A percentile compares a stretch with the other conserved stretches of the same genome.
phyloP scores from a whole-genome alignment of 1,140 invertebrate genomes.

The Sitobion miscanthi region DNA sequence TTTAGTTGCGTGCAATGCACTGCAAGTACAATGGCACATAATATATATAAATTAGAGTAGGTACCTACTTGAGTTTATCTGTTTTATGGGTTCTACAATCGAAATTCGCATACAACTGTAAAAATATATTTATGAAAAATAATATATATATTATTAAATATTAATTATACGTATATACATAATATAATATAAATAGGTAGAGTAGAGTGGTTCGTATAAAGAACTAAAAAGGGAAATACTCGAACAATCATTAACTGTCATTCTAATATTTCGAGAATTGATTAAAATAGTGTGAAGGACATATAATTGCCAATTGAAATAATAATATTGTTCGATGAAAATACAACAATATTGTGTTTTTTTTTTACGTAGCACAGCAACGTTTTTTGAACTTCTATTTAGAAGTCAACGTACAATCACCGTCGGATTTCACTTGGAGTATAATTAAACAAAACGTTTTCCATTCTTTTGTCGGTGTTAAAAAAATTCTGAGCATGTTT shows the following conservation, averaged over 20 bases:
- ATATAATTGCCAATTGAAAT: slow-evolving; percentile 13
- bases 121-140: neutral
- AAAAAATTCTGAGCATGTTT: slow-evolving; percentile 30
- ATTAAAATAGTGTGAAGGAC: slow-evolving; percentile 3
- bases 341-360: slow-evolving; percentile 2
- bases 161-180: too few species aligned
- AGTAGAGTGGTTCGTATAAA: neutral
- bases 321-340: neutral
- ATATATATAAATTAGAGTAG: neutral
- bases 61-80: neutral
- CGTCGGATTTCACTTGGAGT: slow-evolving; percentile 5
- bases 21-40: neutral
- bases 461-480: slow-evolving; percentile 49
- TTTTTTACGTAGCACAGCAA: neutral
- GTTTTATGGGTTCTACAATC: neutral
- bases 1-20: neutral
- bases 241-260: neutral
- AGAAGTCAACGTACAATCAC: neutral
- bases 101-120: neutral
- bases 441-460: slow-evolving; percentile 27
- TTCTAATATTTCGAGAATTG: neutral
- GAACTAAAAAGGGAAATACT: neutral
- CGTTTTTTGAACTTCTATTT: neutral
- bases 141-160: neutral
- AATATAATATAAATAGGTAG: neutral